phyloP scores from a whole-genome alignment of 1,140 invertebrate genomes.

The Drosophila cardini region DNA sequence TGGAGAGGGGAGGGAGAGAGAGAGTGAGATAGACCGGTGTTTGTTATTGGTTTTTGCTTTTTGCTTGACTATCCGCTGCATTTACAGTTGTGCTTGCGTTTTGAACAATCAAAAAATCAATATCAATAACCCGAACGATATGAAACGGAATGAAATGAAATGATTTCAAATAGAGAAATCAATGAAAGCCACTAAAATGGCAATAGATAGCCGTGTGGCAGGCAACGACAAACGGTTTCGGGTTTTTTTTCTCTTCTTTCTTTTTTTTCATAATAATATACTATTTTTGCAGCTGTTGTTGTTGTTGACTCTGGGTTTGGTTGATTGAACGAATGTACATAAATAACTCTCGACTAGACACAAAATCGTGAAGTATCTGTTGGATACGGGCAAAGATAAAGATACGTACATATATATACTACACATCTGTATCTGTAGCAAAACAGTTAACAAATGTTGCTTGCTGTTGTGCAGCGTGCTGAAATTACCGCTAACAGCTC shows the following conservation, averaged over 20 bases:
- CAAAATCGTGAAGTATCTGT: constrained; percentile 35
- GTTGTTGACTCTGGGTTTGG: constrained; percentile 34
- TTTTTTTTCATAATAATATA: constrained; percentile 3
- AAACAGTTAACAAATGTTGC: constrained; percentile 70
- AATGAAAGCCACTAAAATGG: constrained; percentile 69
- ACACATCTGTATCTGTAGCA: constrained; percentile 63
- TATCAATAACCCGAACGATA: constrained; percentile 57
- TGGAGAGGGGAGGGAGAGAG: constrained; percentile 7
- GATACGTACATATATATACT: too few species aligned
- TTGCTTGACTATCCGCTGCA: constrained; percentile 27
- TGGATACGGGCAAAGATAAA: constrained; percentile 4
- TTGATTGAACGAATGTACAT: constrained; percentile 74
- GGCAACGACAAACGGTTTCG: constrained; percentile 69
- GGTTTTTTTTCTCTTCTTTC: constrained; percentile 38
- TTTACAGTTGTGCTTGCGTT: constrained; percentile 47
- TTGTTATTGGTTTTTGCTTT: constrained; percentile 1
- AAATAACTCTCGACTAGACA: constrained; percentile 34
- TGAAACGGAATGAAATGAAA: constrained; percentile 51
- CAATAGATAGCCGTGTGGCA: constrained; percentile 24
- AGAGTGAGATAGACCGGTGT: too few species aligned
- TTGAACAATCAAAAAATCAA: constrained; percentile 73
- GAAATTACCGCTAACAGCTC: constrained; percentile 70
- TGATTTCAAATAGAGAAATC: constrained; percentile 81
- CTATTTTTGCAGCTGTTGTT: constrained; percentile 18
- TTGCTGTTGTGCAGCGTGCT: constrained; percentile 63